Base-by-base conservation (phyloP, 2,888 invertebrate species). In the Leptinotarsa haldemani region DNA sequence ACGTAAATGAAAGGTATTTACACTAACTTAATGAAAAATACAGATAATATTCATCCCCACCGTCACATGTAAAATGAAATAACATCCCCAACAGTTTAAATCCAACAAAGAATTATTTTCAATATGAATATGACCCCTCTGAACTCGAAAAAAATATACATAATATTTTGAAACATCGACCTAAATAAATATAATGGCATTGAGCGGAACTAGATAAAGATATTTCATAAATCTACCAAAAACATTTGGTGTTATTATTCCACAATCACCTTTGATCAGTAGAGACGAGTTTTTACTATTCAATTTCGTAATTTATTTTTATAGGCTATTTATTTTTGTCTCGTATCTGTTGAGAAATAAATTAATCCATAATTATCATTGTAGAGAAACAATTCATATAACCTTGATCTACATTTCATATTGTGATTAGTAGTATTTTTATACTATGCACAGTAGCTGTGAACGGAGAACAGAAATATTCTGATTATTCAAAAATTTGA, bases 381-480 rank as follows among this genome's bases (percentile, higher is more conserved):
- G 69, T 66, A 70, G 52, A 61, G 18, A 70, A 73, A 65, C 58
- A 65, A 61, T 22, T 73, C 58, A 69, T 69, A 65, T 66, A 73
- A 70, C 73, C 73, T 73, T 73, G 73, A 73, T 73, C 73, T 66
- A 70, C 22, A 73, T 73, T 69, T 73, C 73, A 73, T 40, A 70
- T 73, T 25, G 61, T 66, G n/a, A 66, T 12, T 13, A 50, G 66
- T 56, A 18, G 22, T 22, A 22, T 56, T 22, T 22, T 13, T 22
- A 56, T 50, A 13, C 2, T 12, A 40, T 40, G 40, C 7, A 40
- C 2, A 40, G 40, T 40, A 40, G 40, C 9, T 40, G 9, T 40
- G 9, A 2, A 40, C 2, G 2, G 40, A 40, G 40, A 40, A 40
- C 40, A 9, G 40, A 40, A 40, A 40, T 40, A 40, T 40, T 40